Conservation (phyloP, 2,113 vertebrate genomes). For the Apus apus region DNA sequence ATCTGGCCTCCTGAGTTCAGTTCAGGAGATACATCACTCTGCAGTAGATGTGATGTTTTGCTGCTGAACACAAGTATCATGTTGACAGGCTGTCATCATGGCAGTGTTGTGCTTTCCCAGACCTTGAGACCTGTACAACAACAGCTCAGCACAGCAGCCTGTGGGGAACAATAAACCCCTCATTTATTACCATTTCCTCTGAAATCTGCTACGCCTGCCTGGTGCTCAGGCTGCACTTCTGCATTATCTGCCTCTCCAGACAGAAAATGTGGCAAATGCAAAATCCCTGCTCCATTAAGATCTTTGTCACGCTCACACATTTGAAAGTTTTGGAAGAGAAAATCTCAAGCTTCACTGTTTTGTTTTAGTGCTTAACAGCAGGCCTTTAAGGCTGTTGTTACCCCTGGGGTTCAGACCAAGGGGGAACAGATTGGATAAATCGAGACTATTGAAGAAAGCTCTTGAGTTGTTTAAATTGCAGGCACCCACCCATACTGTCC, state of each 20-base stretch:
- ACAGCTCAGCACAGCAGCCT: slow-evolving; percentile 30
- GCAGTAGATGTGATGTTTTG: neutral
- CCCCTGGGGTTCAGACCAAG: neutral
- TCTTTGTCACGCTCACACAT: neutral
- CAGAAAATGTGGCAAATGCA: slow-evolving; percentile 51
- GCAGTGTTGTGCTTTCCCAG: neutral
- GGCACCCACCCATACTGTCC: neutral
- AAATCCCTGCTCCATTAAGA: slow-evolving; percentile 54
- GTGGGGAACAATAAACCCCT: slow-evolving; percentile 51
- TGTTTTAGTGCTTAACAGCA: neutral
- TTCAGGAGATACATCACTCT: neutral
- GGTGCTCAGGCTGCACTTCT: slow-evolving; percentile 27
- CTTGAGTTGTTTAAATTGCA: neutral
- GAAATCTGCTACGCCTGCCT: slow-evolving; percentile 39
- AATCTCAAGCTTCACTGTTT: neutral
- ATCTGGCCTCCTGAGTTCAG: neutral
- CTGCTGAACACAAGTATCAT: neutral
- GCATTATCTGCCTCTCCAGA: slow-evolving; percentile 65
- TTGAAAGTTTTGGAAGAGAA: slow-evolving; percentile 31
- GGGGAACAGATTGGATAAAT: neutral
- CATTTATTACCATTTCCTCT: slow-evolving; percentile 64
- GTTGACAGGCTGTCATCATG: neutral
- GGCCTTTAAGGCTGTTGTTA: slow-evolving; percentile 4
- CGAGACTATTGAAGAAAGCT: neutral
- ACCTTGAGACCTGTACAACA: neutral